Evolutionary conservation across 53 echinoderm and acorn worm species (phyloP), one percentile per base, ranked within the genome.

Genomic region (Zoroaster sp.): DNA sequence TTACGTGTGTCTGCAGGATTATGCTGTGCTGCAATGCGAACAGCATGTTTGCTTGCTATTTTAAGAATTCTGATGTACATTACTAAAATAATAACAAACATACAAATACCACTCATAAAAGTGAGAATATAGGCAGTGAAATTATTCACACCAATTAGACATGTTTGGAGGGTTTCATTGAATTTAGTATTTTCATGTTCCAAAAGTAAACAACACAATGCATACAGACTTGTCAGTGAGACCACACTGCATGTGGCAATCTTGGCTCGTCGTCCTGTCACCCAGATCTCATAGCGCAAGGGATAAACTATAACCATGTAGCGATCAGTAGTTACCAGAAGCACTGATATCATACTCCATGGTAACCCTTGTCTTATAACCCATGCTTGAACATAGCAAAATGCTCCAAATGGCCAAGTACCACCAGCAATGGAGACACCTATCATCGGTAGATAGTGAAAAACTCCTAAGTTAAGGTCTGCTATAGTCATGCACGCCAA

Each of bases 41-140:
- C 63, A 12, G 79, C 79, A 35, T 79, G 79, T 12, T 55, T 35
- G 23, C 63, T 21, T 23, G 79, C 79, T 33, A 79, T 39, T 25
- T 63, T 79, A 2, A 79, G n/a, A 79, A 79, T 79, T 35, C 12
- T 37, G 13, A 79, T 35, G 65, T 79, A 79, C 79, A 79, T 79
- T 10, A 6, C 21, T 3, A 63, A 14, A 9, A 36, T 0, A 38
- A 5, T 8, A 0, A 63, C n/a, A 35, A 79, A 79, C 79, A 35
- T 54, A 37, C 8, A 3, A 37, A 79, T 2, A 9, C 79, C 79
- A 52, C 37, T 79, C 0, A 15, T 38, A 21, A 59, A 63, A 23
- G 63, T 79, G 8, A 55, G 21, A 36, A 31, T 3, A 23, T 59
- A 59, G 12, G 40, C 55, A 37, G 40, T 55, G 9, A 31, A 40